Conservation (phyloP, 2,797 vertebrate species). For the Lagodon rhomboides region DNA sequence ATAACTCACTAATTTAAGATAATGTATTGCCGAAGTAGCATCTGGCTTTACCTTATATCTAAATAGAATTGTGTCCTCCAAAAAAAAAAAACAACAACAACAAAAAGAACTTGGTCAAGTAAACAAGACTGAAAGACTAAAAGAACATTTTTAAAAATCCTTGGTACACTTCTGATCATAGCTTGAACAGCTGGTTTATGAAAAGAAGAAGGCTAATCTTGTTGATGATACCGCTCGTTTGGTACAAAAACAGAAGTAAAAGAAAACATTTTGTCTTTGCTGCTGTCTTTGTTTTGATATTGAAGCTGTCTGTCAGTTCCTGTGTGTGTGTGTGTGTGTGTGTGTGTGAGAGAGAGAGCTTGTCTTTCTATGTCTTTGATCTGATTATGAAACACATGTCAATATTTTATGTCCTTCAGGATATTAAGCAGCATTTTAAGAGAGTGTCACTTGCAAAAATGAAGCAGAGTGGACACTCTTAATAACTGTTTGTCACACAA, state of each 20-base stretch:
- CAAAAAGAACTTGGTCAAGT: not conserved
- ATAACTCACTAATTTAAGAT: not conserved
- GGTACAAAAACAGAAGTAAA: not conserved
- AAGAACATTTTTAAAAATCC: not conserved
- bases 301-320: slow-evolving; percentile 7
- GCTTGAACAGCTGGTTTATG: slow-evolving; percentile 7
- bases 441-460: slow-evolving; percentile 41
- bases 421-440: slow-evolving; percentile 29
- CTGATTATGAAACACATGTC: slow-evolving; percentile 29
- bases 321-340: not conserved
- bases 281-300: slow-evolving; percentile 1
- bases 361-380: not conserved
- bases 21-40: not conserved
- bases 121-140: not conserved
- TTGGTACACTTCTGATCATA: not conserved
- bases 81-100: not conserved
- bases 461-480: slow-evolving; percentile 55
- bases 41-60: not conserved
- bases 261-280: slow-evolving; percentile 24
- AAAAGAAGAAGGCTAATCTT: not conserved
- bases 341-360: too few species aligned
- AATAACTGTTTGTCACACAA: slow-evolving; percentile 27
- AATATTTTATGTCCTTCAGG: slow-evolving; percentile 28
- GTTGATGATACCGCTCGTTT: not conserved
- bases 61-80: not conserved